Conservation (phyloP, 2,797 vertebrate species). For the Capromys pilorides region DNA sequence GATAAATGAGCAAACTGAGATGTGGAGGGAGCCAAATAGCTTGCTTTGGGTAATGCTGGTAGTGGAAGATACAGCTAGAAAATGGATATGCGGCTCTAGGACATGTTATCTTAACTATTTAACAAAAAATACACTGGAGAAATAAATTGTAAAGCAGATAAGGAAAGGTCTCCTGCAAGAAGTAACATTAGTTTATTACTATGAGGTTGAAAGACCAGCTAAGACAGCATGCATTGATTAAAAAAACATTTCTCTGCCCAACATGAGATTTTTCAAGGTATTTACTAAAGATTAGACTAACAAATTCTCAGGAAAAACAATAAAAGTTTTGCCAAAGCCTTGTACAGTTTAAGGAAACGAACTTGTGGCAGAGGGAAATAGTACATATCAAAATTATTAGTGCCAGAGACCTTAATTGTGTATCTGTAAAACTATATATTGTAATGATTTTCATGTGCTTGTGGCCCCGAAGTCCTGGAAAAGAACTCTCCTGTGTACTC, state of each 20-base stretch:
- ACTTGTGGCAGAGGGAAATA: neutral
- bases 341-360: conserved; percentile 8
- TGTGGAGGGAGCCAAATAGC: neutral
- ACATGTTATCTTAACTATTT: conserved; percentile 36
- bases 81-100: neutral
- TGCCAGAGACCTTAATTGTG: conserved; percentile 44
- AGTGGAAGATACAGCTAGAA: neutral
- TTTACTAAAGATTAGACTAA: conserved; percentile 51
- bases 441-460: conserved; percentile 46
- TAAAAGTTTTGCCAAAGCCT: conserved; percentile 57
- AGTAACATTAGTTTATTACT: conserved; percentile 30
- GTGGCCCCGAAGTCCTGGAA: conserved; percentile 5
- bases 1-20: conserved; percentile 12
- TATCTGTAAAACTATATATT: conserved; percentile 45
- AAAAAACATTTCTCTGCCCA: conserved; percentile 26
- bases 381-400: conserved; percentile 56
- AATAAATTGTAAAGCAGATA: neutral
- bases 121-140: neutral
- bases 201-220: conserved; percentile 17
- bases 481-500: conserved; percentile 8
- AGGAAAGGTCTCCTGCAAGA: neutral
- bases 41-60: neutral
- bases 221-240: conserved; percentile 42
- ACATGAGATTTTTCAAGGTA: conserved; percentile 51
- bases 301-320: conserved; percentile 49